phyloP scores from a whole-genome alignment of 1,140 invertebrate genomes.

The Cyrtorhinus lividipennis region DNA sequence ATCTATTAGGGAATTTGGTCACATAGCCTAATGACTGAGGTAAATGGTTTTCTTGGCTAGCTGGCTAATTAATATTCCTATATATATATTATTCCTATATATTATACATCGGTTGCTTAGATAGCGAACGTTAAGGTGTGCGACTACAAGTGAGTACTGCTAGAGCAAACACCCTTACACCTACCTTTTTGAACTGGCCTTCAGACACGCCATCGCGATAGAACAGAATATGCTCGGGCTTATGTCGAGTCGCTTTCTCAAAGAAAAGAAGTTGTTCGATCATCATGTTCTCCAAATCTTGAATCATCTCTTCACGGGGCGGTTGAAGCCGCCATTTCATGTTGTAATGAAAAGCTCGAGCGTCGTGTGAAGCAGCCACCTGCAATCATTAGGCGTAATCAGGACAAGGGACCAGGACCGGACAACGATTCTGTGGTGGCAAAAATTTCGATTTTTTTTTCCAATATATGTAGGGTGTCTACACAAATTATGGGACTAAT shows the following conservation, averaged over 20 bases:
- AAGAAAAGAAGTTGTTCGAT: constrained; percentile 39
- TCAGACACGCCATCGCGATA: constrained; percentile 78
- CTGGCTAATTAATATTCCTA: too few species aligned
- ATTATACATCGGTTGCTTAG: too few species aligned
- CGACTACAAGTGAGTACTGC: too few species aligned
- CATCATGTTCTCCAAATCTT: constrained; percentile 56
- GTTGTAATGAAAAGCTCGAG: constrained; percentile 48
- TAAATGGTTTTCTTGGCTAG: too few species aligned
- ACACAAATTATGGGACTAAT: too few species aligned
- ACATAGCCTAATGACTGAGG: too few species aligned
- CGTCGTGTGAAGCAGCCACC: constrained; percentile 53
- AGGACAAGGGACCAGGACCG: background rate
- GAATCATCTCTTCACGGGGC: constrained; percentile 52
- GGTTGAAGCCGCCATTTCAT: constrained; percentile 51
- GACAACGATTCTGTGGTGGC: background rate
- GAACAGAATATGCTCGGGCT: constrained; percentile 50
- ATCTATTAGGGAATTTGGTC: too few species aligned
- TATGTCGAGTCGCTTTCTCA: constrained; percentile 30
- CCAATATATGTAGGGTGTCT: too few species aligned
- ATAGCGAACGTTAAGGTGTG: too few species aligned
- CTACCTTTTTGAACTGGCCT: constrained; percentile 61
- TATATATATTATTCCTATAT: too few species aligned
- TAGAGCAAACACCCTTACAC: constrained; percentile 33
- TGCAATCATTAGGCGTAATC: constrained; percentile 24
- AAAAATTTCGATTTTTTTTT: background rate